A percentile compares a stretch with the other conserved stretches of the same genome.
Conservation (phyloP, 2,888 invertebrate genomes). For the Diarsia mendica region DNA sequence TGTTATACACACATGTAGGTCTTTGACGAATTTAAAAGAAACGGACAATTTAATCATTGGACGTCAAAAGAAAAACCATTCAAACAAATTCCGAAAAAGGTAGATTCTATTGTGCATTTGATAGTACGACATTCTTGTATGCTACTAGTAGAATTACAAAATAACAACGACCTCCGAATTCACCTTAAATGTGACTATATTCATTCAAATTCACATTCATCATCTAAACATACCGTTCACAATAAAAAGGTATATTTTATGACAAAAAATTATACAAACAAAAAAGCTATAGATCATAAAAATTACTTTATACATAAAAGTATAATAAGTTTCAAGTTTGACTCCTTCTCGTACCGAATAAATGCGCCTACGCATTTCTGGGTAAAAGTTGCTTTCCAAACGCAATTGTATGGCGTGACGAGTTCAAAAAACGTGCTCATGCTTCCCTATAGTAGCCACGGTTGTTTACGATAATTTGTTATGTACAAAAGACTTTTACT, state of each 20-base stretch:
- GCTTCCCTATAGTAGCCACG: slow-evolving; percentile 40
- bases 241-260: slow-evolving; percentile 58
- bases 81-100: neutral
- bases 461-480: slow-evolving; percentile 35
- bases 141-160: slow-evolving; percentile 19
- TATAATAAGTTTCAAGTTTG: slow-evolving; percentile 73
- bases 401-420: slow-evolving; percentile 79
- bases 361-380: slow-evolving; percentile 81
- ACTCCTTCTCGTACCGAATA: slow-evolving; percentile 79
- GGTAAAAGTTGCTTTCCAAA: slow-evolving; percentile 87
- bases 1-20: slow-evolving; percentile 69
- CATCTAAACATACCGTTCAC: slow-evolving; percentile 54
- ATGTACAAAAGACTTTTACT: slow-evolving; percentile 31
- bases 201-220: slow-evolving; percentile 55
- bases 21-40: slow-evolving; percentile 35
- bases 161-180: slow-evolving; percentile 28
- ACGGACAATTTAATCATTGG: slow-evolving; percentile 3
- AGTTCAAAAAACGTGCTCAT: slow-evolving; percentile 75
- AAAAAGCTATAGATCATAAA: slow-evolving; percentile 79
- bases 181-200: slow-evolving; percentile 28
- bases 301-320: slow-evolving; percentile 70
- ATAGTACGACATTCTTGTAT: neutral
- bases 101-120: neutral
- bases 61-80: neutral
- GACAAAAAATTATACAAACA: slow-evolving; percentile 72